Evolutionary conservation across 2,888 invertebrate species (phyloP).

Genomic region (Prionchulus punctatus): DNA sequence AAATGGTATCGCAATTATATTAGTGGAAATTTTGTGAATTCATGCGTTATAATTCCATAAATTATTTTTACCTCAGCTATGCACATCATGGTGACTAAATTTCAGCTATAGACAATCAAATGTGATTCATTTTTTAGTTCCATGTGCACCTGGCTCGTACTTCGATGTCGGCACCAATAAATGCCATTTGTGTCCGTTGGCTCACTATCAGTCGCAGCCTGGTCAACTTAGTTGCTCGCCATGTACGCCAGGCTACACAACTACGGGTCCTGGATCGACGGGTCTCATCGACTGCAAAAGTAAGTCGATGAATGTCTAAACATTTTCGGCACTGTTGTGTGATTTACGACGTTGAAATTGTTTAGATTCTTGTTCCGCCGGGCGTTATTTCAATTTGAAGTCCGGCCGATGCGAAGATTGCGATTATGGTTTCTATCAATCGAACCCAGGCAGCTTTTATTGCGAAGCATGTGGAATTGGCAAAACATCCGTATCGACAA

Average conservation of each 20-base stretch:
- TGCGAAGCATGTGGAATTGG: slow-evolving; percentile 30
- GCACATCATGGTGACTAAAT: no score
- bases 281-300: slow-evolving; percentile 41
- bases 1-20: no score
- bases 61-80: no score
- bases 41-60: no score
- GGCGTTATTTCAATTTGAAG: slow-evolving; percentile 25
- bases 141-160: slow-evolving; percentile 35
- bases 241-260: slow-evolving; percentile 78
- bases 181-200: slow-evolving; percentile 33
- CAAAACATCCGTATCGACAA: slow-evolving; percentile 27
- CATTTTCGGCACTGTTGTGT: neutral
- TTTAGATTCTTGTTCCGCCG: slow-evolving; percentile 25
- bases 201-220: slow-evolving; percentile 28
- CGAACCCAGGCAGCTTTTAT: slow-evolving; percentile 22
- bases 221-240: slow-evolving; percentile 47
- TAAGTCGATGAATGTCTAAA: slow-evolving; percentile 4
- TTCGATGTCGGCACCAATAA: slow-evolving; percentile 21
- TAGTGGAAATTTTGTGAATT: no score
- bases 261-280: slow-evolving; percentile 60
- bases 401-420: slow-evolving; percentile 20
- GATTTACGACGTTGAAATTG: neutral
- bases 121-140: slow-evolving; percentile 19
- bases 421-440: slow-evolving; percentile 31
- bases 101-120: no score